These are phyloP conservation scores for Ypsolopha sequella DNA, from an alignment of 2,888 invertebrate genomes.

Conservation along the genomic window DNA sequence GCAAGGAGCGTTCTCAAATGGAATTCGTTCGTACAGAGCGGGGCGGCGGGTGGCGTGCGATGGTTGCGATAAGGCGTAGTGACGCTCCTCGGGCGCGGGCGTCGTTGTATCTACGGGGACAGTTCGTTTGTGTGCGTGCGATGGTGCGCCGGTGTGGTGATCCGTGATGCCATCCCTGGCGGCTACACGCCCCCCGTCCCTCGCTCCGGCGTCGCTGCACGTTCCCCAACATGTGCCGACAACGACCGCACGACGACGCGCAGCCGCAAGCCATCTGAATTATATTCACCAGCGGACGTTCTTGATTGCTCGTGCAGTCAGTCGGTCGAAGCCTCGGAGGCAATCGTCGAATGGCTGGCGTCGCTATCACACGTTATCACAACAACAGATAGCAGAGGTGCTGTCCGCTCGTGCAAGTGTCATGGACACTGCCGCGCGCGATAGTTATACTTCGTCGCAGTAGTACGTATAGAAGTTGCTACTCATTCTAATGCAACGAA, in stretches of 20 bases:
- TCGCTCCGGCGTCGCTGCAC: conserved; percentile 42
- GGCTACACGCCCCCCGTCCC: conserved; percentile 29
- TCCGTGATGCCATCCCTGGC: conserved; percentile 20
- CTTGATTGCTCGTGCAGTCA: neutral
- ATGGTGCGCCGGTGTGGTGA: conserved; percentile 31
- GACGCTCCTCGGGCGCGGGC: conserved; percentile 59
- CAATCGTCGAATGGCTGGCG: conserved; percentile 1
- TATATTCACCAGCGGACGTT: neutral
- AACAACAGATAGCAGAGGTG: conserved; percentile 61
- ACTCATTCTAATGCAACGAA: no score
- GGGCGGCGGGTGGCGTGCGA: conserved; percentile 61
- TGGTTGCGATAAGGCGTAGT: conserved; percentile 66
- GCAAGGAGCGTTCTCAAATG: conserved; percentile 42
- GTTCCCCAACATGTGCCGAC: conserved; percentile 63
- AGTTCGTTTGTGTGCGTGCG: conserved; percentile 37
- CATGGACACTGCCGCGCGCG: conserved; percentile 38
- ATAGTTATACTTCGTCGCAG: neutral
- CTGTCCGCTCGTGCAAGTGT: conserved; percentile 62
- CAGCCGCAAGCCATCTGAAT: conserved; percentile 38
- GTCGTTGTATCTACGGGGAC: conserved; percentile 7
- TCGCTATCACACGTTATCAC: neutral
- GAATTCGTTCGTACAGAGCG: conserved; percentile 34
- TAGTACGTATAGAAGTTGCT: no score
- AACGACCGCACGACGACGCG: conserved; percentile 30
- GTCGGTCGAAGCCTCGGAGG: neutral